These are phyloP conservation scores for Calonectris borealis DNA, from an alignment of 2,113 vertebrate genomes.

Conservation along the genomic window DNA sequence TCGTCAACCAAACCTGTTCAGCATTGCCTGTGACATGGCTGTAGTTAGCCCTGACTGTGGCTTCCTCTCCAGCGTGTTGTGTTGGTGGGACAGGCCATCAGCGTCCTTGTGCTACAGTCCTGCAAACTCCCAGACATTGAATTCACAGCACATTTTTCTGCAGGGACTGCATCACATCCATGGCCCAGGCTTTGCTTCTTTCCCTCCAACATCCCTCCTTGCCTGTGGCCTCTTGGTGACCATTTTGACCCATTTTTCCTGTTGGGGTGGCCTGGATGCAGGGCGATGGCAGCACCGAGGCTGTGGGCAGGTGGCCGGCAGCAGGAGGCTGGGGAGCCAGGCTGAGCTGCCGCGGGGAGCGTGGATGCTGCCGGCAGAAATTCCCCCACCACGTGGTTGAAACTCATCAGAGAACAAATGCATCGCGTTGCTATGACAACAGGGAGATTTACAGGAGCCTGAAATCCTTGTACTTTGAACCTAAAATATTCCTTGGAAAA, in stretches of 20 bases:
- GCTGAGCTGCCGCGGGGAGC: accelerated
- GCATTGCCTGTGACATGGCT: neutral
- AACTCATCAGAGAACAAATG: neutral
- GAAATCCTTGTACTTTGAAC: neutral
- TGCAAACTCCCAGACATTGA: neutral
- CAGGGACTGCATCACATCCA: neutral
- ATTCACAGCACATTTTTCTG: neutral
- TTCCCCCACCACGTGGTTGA: neutral
- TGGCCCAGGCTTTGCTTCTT: neutral
- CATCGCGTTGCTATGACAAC: neutral
- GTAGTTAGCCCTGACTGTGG: too few species aligned
- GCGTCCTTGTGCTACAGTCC: accelerated
- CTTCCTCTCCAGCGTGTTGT: too few species aligned
- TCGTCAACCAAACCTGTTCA: neutral
- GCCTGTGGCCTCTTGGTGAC: neutral
- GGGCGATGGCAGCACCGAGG: neutral
- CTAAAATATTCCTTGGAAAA: neutral
- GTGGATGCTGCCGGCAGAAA: accelerated
- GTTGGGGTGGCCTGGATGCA: accelerated
- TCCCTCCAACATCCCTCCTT: accelerated
- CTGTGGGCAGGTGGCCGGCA: too few species aligned
- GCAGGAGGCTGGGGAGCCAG: accelerated
- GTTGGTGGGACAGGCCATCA: neutral
- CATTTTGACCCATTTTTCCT: accelerated
- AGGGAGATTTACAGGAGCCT: neutral